These are phyloP conservation scores for Sinocyclocheilus anshuiensis DNA, from an alignment of 2,113 vertebrate species.

Conservation along the genomic window DNA sequence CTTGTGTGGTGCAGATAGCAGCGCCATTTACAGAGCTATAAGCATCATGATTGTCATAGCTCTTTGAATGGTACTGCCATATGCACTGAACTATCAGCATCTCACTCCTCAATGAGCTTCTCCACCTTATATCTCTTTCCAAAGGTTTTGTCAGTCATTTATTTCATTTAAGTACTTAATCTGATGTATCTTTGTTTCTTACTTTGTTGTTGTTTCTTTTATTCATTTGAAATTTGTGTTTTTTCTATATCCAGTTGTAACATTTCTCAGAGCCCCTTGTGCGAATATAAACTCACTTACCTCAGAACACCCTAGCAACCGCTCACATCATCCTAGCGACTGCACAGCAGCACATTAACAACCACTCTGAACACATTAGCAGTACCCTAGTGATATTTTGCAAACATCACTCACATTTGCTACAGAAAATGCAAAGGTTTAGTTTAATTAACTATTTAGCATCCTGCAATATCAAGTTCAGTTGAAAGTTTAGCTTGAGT, in stretches of 20 bases:
- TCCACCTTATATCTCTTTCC: neutral
- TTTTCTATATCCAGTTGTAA: neutral
- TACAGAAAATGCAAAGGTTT: neutral
- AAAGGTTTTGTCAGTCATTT: constrained; percentile 3
- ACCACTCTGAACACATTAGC: neutral
- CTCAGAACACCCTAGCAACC: neutral
- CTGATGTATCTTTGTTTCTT: neutral
- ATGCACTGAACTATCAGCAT: constrained; percentile 77
- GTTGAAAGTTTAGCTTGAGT: neutral
- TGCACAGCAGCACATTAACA: neutral
- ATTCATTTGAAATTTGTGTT: neutral
- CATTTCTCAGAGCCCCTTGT: neutral
- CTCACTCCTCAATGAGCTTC: neutral
- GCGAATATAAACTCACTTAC: neutral
- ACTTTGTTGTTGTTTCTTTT: neutral
- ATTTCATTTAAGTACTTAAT: neutral
- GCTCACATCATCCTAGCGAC: neutral
- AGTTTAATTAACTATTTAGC: neutral
- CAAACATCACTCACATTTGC: neutral
- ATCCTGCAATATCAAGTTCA: neutral
- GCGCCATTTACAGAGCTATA: constrained; percentile 94
- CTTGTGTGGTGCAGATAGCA: constrained; percentile 80
- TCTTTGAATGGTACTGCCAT: constrained; percentile 96
- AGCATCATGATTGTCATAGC: constrained; percentile 86
- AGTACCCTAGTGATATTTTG: neutral